Conservation (phyloP, 2,888 invertebrate genomes). For the Drosophila neutralis region DNA sequence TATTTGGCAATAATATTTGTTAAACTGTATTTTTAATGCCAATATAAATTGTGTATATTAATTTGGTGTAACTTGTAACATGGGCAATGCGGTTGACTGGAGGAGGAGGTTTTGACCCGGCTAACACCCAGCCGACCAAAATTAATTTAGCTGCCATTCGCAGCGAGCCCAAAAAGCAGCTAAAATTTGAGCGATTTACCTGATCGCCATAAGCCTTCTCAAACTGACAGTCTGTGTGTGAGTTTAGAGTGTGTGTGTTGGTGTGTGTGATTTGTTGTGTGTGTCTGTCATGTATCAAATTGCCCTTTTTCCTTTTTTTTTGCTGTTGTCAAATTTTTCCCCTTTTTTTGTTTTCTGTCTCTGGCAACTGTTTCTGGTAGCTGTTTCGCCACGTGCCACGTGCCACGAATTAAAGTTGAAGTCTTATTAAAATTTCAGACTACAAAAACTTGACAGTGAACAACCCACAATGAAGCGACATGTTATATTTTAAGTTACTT, state of each 20-base stretch:
- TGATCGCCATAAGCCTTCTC: conserved; percentile 50
- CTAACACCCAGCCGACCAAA: conserved; percentile 45
- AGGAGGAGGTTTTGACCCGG: conserved; percentile 22
- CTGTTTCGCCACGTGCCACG: conserved; percentile 34
- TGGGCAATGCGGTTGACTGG: not conserved
- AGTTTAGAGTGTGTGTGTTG: too few species aligned
- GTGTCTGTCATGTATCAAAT: conserved; percentile 33
- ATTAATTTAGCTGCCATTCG: conserved; percentile 56
- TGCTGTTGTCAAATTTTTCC: conserved; percentile 21
- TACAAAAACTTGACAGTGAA: conserved; percentile 48
- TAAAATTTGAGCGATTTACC: conserved; percentile 40
- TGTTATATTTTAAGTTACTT: conserved; percentile 42
- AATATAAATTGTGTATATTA: conserved; percentile 30
- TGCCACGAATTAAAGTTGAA: conserved; percentile 59
- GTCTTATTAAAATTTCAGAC: conserved; percentile 59
- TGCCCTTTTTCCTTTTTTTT: conserved; percentile 40
- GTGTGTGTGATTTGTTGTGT: conserved; percentile 1
- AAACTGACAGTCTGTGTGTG: not conserved
- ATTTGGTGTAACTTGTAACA: conserved; percentile 19
- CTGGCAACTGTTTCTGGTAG: conserved; percentile 45
- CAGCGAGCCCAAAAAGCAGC: conserved; percentile 8
- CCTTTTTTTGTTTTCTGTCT: conserved; percentile 10
- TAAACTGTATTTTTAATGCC: conserved; percentile 5
- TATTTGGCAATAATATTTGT: conserved; percentile 60
- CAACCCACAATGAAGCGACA: conserved; percentile 39